These are phyloP conservation scores for Electrophaes corylata DNA, from an alignment of 2,888 invertebrate species.

Conservation along the genomic window DNA sequence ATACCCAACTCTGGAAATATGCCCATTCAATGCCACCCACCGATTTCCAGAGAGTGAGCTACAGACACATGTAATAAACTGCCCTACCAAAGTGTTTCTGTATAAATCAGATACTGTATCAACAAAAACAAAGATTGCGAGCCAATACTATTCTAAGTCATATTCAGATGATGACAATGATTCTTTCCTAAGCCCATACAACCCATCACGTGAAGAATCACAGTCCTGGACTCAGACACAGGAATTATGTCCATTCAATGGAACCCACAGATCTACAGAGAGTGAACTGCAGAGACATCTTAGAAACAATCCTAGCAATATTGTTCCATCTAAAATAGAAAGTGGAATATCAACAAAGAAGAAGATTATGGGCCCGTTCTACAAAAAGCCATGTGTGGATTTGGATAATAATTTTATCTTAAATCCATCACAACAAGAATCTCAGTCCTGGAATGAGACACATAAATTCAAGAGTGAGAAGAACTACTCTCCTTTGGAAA, in stretches of 20 bases:
- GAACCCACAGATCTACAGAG: no score
- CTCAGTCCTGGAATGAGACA: neutral
- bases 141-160: no score
- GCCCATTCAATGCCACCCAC: neutral
- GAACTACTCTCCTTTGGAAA: constrained; percentile 63
- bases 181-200: no score
- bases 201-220: no score
- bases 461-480: constrained; percentile 53
- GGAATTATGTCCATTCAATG: no score
- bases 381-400: neutral
- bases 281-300: no score
- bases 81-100: neutral
- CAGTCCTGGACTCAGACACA: no score
- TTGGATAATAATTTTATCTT: neutral
- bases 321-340: neutral
- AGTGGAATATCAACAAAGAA: neutral
- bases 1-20: neutral
- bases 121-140: no score
- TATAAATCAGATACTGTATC: no score
- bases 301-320: neutral
- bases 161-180: no score
- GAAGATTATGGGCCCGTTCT: neutral
- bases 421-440: neutral
- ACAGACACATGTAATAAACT: neutral
- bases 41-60: neutral